These are phyloP conservation scores for Passerina amoena DNA, from an alignment of 2,113 vertebrate species.

Conservation along the genomic window DNA sequence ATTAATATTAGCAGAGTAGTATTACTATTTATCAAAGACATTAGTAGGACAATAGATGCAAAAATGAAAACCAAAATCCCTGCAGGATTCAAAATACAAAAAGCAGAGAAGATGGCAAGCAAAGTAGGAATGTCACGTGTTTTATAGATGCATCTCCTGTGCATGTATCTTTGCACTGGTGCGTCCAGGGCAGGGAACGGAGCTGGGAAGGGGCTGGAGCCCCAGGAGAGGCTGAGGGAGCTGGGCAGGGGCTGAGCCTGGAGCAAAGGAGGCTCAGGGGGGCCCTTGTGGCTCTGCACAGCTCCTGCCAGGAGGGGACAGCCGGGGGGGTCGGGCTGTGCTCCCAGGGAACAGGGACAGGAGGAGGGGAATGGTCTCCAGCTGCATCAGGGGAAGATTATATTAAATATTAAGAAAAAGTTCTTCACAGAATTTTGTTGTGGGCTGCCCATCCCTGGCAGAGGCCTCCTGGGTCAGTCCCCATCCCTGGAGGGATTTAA, in stretches of 20 bases:
- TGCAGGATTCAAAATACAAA: background rate
- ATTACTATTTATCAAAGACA: background rate
- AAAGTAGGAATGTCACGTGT: background rate
- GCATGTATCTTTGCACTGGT: background rate
- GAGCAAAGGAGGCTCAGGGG: background rate
- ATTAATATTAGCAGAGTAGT: background rate
- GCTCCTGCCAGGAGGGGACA: background rate
- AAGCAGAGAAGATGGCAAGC: background rate
- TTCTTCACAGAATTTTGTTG: background rate
- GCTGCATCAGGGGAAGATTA: background rate
- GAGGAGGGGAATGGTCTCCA: background rate
- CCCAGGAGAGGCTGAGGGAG: background rate
- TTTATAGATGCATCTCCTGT: background rate
- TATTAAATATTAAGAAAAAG: background rate
- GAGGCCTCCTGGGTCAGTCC: background rate
- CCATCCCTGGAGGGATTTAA: background rate
- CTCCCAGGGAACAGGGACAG: background rate
- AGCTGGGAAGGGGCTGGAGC: background rate
- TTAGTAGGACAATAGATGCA: accelerated
- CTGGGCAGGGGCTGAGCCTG: background rate
- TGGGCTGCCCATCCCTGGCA: background rate
- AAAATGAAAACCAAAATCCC: background rate
- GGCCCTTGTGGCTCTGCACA: background rate
- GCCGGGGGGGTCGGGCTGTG: accelerated
- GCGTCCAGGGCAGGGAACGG: accelerated